Conservation (phyloP, 1,140 invertebrate genomes). For the Spodoptera frugiperda region DNA sequence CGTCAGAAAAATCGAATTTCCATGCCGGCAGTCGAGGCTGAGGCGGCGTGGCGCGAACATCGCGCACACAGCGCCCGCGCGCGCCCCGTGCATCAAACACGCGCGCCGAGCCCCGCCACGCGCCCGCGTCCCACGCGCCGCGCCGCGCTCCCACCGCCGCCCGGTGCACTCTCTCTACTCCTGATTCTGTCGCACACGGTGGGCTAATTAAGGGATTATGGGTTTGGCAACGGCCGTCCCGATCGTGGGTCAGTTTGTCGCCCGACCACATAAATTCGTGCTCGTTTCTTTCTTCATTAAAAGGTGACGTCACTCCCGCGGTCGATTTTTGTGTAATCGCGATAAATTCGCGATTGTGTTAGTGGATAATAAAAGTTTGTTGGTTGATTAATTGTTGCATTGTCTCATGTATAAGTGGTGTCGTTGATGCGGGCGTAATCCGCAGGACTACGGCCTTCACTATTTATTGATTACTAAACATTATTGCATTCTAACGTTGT, state of each 20-base stretch:
- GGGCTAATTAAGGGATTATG: conserved; percentile 76
- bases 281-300: conserved; percentile 77
- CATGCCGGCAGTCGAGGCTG: conserved; percentile 81
- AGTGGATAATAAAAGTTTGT: conserved; percentile 44
- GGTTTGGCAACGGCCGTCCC: conserved; percentile 71
- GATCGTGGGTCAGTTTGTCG: conserved; percentile 70
- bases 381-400: conserved; percentile 66
- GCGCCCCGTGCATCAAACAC: conserved; percentile 58
- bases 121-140: conserved; percentile 41
- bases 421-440: conserved; percentile 38
- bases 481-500: conserved; percentile 50
- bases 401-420: conserved; percentile 66
- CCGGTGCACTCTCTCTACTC: conserved; percentile 31
- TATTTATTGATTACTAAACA: conserved; percentile 63
- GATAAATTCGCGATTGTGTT: conserved; percentile 52
- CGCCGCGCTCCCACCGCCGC: not conserved
- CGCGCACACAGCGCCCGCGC: conserved; percentile 78
- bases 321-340: conserved; percentile 61
- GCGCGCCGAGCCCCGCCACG: conserved; percentile 22
- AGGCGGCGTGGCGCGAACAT: conserved; percentile 82
- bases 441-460: conserved; percentile 59
- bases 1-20: conserved; percentile 86
- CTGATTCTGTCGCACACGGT: conserved; percentile 55
- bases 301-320: conserved; percentile 82
- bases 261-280: conserved; percentile 75